Conservation (phyloP, 2,113 vertebrate species). For the Seriola aureovittata region DNA sequence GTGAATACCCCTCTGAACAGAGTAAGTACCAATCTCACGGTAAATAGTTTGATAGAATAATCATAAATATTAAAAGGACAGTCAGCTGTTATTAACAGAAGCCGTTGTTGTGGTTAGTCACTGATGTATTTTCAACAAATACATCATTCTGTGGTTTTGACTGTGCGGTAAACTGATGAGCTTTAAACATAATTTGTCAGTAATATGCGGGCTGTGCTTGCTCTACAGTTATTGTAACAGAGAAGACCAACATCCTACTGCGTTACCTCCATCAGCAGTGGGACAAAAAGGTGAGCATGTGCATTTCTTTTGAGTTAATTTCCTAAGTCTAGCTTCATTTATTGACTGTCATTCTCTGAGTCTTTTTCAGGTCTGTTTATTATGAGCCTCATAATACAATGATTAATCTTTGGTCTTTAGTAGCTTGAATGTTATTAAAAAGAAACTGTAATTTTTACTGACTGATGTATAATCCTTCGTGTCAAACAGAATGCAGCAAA, state of each 20-base stretch:
- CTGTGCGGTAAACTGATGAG: not conserved
- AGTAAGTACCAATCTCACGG: constrained; percentile 84
- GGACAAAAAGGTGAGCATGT: constrained; percentile 94
- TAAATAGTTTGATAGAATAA: not conserved
- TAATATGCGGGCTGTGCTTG: constrained; percentile 36
- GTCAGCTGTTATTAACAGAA: not conserved
- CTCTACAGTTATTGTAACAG: constrained; percentile 95
- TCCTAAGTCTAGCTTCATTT: not conserved
- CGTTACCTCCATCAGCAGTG: constrained; percentile 99
- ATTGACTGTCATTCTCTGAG: not conserved
- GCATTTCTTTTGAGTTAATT: not conserved
- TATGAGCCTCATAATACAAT: not conserved
- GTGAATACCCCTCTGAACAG: constrained; percentile 97
- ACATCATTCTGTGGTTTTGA: not conserved
- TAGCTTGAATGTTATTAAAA: not conserved
- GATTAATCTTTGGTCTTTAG: not conserved
- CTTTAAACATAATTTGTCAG: not conserved
- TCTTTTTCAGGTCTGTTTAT: not conserved
- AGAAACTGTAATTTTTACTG: constrained; percentile 1
- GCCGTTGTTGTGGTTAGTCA: not conserved
- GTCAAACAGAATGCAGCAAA: constrained; percentile 93
- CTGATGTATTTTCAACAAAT: not conserved
- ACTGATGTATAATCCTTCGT: constrained; percentile 63
- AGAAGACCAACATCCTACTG: constrained; percentile 99
- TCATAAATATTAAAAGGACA: not conserved